Percentiles rank a stretch among this genome's conserved stretches.
phyloP scores from a whole-genome alignment of 2,797 vertebrate genomes.

The Myioborus miniatus region DNA sequence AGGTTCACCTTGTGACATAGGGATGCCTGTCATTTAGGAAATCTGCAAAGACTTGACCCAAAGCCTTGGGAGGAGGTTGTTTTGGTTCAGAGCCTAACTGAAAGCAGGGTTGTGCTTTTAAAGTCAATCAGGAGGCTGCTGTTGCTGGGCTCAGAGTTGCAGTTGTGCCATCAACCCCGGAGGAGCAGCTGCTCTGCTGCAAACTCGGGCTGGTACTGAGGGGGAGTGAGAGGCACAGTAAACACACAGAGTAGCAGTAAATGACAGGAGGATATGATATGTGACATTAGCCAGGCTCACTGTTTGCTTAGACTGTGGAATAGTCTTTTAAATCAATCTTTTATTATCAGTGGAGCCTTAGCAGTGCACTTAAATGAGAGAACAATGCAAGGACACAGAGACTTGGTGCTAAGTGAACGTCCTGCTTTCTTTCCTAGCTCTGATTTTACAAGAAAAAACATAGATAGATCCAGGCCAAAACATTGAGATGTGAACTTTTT shows the following conservation, averaged over 20 bases:
- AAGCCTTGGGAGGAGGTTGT: background rate
- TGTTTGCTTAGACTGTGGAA: constrained; percentile 51
- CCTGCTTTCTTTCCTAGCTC: background rate
- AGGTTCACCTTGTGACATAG: background rate
- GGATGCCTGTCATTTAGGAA: background rate
- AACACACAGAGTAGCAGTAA: constrained; percentile 33
- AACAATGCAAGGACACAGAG: constrained; percentile 9
- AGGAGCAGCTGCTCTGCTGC: constrained; percentile 30
- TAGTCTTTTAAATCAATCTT: constrained; percentile 61
- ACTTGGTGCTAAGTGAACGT: background rate
- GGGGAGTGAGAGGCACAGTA: constrained; percentile 17
- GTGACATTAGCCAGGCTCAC: constrained; percentile 50
- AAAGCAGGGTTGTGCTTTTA: background rate
- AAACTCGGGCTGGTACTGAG: background rate
- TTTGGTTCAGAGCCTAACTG: background rate
- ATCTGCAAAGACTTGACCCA: background rate
- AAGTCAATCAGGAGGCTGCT: background rate
- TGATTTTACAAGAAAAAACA: background rate
- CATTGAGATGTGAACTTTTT: background rate
- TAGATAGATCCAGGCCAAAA: background rate
- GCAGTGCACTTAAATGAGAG: background rate
- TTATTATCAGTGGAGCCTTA: constrained; percentile 42
- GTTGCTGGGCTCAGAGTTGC: background rate
- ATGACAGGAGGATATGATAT: constrained; percentile 58
- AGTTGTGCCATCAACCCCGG: background rate